These are phyloP conservation scores for Leptoteleia sp. DNA, from an alignment of 1,140 invertebrate genomes.

Conservation along the genomic window DNA sequence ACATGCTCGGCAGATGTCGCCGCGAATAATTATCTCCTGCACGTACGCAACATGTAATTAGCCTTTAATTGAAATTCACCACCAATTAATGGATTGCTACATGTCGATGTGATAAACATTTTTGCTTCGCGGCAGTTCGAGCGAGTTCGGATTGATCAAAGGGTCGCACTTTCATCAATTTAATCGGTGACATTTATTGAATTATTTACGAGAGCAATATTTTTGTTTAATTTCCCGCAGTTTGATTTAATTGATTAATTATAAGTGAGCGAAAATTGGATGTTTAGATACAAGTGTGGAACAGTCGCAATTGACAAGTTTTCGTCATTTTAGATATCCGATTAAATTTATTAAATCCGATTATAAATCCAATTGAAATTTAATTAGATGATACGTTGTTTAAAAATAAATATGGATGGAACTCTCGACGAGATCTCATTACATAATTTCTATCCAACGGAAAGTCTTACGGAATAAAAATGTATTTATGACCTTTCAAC, in stretches of 20 bases:
- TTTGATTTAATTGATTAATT: neutral
- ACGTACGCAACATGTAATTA: slow-evolving; percentile 71
- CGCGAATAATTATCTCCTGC: slow-evolving; percentile 72
- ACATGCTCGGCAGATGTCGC: slow-evolving; percentile 74
- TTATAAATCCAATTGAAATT: too few relatives aligned
- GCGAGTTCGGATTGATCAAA: slow-evolving; percentile 7
- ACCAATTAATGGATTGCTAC: slow-evolving; percentile 35
- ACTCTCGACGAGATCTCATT: too few relatives aligned
- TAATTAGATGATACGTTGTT: too few relatives aligned
- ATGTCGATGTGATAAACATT: slow-evolving; percentile 16
- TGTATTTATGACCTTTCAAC: too few relatives aligned
- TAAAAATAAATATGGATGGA: too few relatives aligned
- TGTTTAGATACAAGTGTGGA: too few relatives aligned
- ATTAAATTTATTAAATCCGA: too few relatives aligned
- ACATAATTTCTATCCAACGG: too few relatives aligned
- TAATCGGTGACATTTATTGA: slow-evolving; percentile 2
- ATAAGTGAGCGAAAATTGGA: too few relatives aligned
- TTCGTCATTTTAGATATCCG: too few relatives aligned
- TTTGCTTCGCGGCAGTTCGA: slow-evolving; percentile 19
- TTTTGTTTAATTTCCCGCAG: neutral
- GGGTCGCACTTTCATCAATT: slow-evolving; percentile 16
- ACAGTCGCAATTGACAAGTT: too few relatives aligned
- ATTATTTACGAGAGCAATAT: neutral
- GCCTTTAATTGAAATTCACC: slow-evolving; percentile 75
- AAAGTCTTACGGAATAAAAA: too few relatives aligned